Base-by-base conservation (phyloP, 2,888 invertebrate genomes). In the Amblyjoppa proteus region DNA sequence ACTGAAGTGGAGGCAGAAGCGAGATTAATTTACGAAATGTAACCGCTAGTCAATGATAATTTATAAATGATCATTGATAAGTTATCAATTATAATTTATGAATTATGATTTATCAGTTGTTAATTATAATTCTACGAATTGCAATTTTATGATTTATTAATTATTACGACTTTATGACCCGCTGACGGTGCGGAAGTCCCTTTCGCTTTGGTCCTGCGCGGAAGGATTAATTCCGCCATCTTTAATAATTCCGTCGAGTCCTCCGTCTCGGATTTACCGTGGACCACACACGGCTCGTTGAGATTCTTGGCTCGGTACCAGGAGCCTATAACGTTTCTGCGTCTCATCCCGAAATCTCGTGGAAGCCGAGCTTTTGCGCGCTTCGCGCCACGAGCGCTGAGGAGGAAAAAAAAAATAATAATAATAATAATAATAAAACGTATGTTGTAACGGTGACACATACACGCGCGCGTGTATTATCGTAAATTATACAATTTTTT, bases 221-320 rank as follows among this genome's bases (percentile, higher is more conserved):
- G 16, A 53, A 53, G 53, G 53, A 53, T 53, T 53, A 20, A 20
- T 2, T 20, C 7, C 20, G 53, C 53, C 53, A n/a, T n/a, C 20
- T 69, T 58, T 64, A 25, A 75, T 75, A 75, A 75, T 75, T 45
- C 41, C 28, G 45, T 34, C 61, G 61, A n/a, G 20, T 56, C 64
- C 68, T 45, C 71, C 38, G 58, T 9, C 49, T 76, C 41, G 45
- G 45, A 45, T 68, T 41, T 13, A 61, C 64, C 25, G 34, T 78
- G 84, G 84, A 84, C 84, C 84, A 81, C 84, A 81, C 81, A 74
- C 73, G 81, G 75, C 79, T 84, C 81, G 81, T 77, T 84, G 77
- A 84, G 77, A 84, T 84, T 84, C 81, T 84, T 84, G 84, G 84
- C 84, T 41, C 45, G 73, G 25, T 76, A 84, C 84, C 84, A 84